A percentile compares a stretch with the other conserved stretches of the same genome.
phyloP scores from a whole-genome alignment of 2,797 vertebrate genomes.

The Myotis vivesi region DNA sequence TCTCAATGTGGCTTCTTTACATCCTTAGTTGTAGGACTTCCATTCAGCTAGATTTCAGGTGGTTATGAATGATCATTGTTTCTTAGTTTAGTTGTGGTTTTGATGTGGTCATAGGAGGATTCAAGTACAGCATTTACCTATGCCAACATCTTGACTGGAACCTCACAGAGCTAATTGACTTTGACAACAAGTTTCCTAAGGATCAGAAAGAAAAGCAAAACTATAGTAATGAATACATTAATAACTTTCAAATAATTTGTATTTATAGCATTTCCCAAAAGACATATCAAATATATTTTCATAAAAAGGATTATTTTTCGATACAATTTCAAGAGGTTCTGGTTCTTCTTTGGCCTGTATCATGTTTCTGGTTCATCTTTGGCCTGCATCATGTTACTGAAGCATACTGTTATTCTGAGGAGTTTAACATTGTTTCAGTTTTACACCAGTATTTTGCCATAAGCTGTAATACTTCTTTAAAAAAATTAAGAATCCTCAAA shows the following conservation, averaged over 20 bases:
- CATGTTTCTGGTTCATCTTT: slow-evolving; percentile 28
- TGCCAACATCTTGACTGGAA: background rate
- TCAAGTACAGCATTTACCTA: background rate
- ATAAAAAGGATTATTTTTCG: slow-evolving; percentile 64
- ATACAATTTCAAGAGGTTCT: slow-evolving; percentile 70
- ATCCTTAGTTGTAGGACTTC: background rate
- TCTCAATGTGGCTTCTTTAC: background rate
- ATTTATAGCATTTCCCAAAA: background rate
- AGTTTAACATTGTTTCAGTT: slow-evolving; percentile 71
- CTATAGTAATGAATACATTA: background rate
- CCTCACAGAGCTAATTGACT: background rate
- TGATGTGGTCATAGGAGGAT: background rate
- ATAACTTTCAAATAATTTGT: slow-evolving; percentile 44
- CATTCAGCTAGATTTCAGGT: background rate
- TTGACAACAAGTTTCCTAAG: background rate
- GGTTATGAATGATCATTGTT: background rate
- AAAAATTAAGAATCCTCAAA: slow-evolving; percentile 61
- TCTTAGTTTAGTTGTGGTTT: background rate
- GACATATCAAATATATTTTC: slow-evolving; percentile 49
- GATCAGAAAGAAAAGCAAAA: background rate
- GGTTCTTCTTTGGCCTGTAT: slow-evolving; percentile 60
- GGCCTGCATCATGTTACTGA: slow-evolving; percentile 64
- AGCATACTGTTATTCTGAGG: slow-evolving; percentile 58
- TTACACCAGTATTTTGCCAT: slow-evolving; percentile 67
- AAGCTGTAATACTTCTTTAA: slow-evolving; percentile 70